These are phyloP conservation scores for Lordiphosa mommai DNA, from an alignment of 1,140 invertebrate genomes.

Conservation along the genomic window DNA sequence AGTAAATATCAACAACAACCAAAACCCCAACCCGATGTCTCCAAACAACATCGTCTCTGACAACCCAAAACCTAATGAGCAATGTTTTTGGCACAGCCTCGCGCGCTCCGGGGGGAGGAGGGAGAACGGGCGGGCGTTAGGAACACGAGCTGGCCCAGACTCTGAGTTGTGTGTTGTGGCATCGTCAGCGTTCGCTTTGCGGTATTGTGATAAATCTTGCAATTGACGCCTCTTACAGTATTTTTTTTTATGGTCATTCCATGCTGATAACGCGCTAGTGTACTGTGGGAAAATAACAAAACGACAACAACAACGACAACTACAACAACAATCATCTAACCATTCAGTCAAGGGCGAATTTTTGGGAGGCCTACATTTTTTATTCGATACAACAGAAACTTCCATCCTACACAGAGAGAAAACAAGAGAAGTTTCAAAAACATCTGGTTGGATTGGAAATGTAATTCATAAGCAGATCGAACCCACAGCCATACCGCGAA, in stretches of 20 bases:
- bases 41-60: slow-evolving; percentile 13
- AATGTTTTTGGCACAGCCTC: slow-evolving; percentile 51
- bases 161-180: slow-evolving; percentile 15
- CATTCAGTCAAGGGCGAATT: not conserved
- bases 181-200: slow-evolving; percentile 17
- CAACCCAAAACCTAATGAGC: slow-evolving; percentile 67
- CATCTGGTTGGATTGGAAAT: too few species aligned
- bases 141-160: slow-evolving; percentile 13
- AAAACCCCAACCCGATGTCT: not conserved
- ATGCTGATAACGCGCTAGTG: slow-evolving; percentile 20
- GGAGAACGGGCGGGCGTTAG: not conserved
- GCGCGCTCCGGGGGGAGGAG: not conserved
- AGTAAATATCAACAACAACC: slow-evolving; percentile 69
- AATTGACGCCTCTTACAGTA: slow-evolving; percentile 44
- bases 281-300: slow-evolving; percentile 4
- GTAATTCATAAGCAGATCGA: too few species aligned
- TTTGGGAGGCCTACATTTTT: too few species aligned
- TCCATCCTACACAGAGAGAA: too few species aligned
- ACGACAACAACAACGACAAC: not conserved
- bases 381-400: too few species aligned
- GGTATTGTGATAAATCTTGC: slow-evolving; percentile 61
- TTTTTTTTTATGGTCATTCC: slow-evolving; percentile 30
- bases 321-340: not conserved
- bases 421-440: too few species aligned
- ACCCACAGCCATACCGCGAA: too few species aligned